phyloP scores from a whole-genome alignment of 2,888 invertebrate species.

The Plebejus anna region DNA sequence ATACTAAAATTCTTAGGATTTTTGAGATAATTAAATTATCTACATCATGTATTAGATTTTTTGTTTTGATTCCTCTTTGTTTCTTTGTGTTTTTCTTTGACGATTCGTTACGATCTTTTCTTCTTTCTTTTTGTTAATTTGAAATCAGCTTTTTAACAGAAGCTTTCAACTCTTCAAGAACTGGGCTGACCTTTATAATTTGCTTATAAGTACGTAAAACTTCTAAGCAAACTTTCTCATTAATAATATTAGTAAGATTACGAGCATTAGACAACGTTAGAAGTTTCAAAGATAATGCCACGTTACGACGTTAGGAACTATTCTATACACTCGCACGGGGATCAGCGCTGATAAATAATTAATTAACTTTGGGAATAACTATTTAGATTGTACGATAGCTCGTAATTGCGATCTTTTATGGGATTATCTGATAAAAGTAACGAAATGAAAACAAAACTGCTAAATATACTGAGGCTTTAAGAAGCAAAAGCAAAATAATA shows the following conservation, averaged over 20 bases:
- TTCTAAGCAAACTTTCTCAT: constrained; percentile 27
- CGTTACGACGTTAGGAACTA: constrained; percentile 24
- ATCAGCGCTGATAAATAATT: constrained; percentile 21
- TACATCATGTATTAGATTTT: too few species aligned
- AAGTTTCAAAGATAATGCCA: constrained; percentile 22
- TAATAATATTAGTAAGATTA: constrained; percentile 29
- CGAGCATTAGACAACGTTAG: constrained; percentile 26
- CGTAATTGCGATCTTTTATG: constrained; percentile 8
- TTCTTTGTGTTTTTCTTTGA: too few species aligned
- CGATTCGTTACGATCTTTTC: too few species aligned
- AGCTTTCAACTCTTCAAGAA: background rate
- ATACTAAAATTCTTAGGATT: background rate
- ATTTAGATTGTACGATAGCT: constrained; percentile 2
- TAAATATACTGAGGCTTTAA: background rate
- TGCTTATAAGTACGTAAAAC: constrained; percentile 8
- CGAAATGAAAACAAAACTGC: background rate
- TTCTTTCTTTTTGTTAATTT: background rate
- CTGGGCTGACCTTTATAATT: background rate
- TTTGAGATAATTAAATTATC: background rate
- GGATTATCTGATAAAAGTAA: background rate
- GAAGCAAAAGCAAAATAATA: background rate
- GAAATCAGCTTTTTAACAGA: background rate
- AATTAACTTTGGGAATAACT: constrained; percentile 24
- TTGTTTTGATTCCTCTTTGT: too few species aligned
- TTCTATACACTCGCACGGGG: constrained; percentile 11